Conservation (phyloP, 2,797 vertebrate species). For the Astyanax mexicanus region DNA sequence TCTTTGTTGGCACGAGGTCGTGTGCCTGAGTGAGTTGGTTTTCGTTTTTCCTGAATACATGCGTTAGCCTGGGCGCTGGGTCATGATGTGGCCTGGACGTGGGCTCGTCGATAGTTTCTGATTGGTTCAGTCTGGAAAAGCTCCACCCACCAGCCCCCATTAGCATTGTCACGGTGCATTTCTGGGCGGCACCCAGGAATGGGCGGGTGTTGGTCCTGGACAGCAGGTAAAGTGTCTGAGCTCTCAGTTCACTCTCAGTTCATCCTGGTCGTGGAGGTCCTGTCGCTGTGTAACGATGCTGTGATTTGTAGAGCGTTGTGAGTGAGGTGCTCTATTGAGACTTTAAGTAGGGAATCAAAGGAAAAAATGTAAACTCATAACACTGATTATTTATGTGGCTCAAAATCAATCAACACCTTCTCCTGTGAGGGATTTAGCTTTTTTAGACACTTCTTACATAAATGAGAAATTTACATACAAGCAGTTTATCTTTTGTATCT, state of each 20-base stretch:
- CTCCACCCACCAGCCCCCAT: background rate
- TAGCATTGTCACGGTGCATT: background rate
- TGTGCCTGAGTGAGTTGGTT: conserved; percentile 35
- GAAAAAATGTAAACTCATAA: conserved; percentile 9
- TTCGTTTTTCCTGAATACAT: conserved; percentile 38
- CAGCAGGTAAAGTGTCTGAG: conserved; percentile 3
- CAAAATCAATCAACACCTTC: conserved; percentile 10
- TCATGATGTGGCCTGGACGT: conserved; percentile 7
- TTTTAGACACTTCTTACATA: background rate
- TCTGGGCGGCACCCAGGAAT: conserved; percentile 14
- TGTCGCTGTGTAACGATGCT: background rate
- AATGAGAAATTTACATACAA: conserved; percentile 22
- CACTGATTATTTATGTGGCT: background rate
- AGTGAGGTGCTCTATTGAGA: background rate
- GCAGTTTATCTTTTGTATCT: conserved; percentile 4
- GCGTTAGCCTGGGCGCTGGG: conserved; percentile 16
- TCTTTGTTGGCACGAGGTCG: conserved; percentile 57
- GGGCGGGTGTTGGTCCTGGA: background rate
- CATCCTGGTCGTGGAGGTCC: background rate
- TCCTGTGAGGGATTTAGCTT: conserved; percentile 4
- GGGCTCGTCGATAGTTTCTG: background rate
- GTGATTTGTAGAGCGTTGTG: background rate
- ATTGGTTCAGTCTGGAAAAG: conserved; percentile 11
- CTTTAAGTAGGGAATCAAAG: background rate
- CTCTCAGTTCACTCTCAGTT: background rate